A percentile compares a stretch with the other conserved stretches of the same genome.
Conservation (phyloP, 1,140 invertebrate species). For the Eupristina koningsbergeri region DNA sequence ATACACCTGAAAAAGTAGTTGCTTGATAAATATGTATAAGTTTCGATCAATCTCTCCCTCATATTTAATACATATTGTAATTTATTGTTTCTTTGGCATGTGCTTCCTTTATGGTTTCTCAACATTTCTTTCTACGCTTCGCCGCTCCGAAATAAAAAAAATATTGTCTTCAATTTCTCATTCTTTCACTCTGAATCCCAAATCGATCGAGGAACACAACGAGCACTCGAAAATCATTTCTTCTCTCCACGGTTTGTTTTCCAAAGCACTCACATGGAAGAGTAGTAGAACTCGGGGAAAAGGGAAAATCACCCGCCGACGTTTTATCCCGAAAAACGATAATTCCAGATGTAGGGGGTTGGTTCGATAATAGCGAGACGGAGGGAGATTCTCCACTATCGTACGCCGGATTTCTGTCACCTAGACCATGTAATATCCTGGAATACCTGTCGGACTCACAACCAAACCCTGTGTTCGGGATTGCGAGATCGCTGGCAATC, state of each 20-base stretch:
- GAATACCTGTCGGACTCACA: slow-evolving; percentile 16
- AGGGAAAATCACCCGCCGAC: background rate
- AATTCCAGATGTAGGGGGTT: slow-evolving; percentile 24
- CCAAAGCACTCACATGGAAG: too few species aligned
- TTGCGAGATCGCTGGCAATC: slow-evolving; percentile 10
- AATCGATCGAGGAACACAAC: background rate
- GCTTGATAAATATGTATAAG: slow-evolving; percentile 11
- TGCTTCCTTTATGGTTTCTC: background rate
- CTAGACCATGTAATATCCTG: background rate
- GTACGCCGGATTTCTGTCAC: slow-evolving; percentile 14
- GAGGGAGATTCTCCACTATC: background rate
- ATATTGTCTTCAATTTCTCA: background rate
- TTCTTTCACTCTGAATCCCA: background rate
- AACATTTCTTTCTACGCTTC: background rate
- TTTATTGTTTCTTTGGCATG: background rate
- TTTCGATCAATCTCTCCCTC: slow-evolving; percentile 35
- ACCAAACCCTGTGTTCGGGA: too few species aligned
- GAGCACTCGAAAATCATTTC: slow-evolving; percentile 5
- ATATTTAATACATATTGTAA: slow-evolving; percentile 36
- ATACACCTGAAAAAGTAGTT: background rate
- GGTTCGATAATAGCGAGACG: slow-evolving; percentile 20
- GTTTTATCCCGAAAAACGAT: background rate
- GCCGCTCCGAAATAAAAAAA: background rate
- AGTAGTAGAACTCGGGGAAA: background rate
- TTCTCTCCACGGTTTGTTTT: background rate